These are phyloP conservation scores for Drosophila meridiana DNA, from an alignment of 2,888 invertebrate species.

Conservation along the genomic window DNA sequence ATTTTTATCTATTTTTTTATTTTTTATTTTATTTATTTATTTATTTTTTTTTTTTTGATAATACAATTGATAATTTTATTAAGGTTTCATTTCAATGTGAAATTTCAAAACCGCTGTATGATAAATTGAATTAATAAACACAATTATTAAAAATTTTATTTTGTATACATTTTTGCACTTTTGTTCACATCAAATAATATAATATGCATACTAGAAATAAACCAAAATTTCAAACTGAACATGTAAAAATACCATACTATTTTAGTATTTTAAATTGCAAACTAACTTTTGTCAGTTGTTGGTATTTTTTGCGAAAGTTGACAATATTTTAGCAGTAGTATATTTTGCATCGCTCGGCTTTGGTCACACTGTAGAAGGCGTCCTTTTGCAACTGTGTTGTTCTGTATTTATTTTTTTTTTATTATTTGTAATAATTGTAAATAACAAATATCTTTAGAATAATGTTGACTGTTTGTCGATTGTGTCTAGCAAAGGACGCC, in stretches of 20 bases:
- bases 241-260: neutral
- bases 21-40: too few species aligned
- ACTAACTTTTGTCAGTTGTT: neutral
- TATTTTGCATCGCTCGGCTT: neutral
- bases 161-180: neutral
- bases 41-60: too few species aligned
- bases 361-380: slow-evolving; percentile 13
- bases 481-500: slow-evolving; percentile 57
- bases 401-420: neutral
- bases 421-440: neutral
- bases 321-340: neutral
- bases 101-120: too few species aligned
- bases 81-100: too few species aligned
- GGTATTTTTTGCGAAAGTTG: neutral
- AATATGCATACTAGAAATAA: too few species aligned
- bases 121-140: too few species aligned
- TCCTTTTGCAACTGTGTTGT: slow-evolving; percentile 13
- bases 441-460: neutral
- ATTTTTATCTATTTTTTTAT: too few species aligned
- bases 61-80: too few species aligned
- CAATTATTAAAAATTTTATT: too few species aligned
- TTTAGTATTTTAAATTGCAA: neutral
- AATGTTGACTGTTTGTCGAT: slow-evolving; percentile 56
- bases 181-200: neutral
- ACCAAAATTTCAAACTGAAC: neutral